Base-by-base conservation (phyloP, 2,113 vertebrate genomes). In the Spermophilus dauricus region DNA sequence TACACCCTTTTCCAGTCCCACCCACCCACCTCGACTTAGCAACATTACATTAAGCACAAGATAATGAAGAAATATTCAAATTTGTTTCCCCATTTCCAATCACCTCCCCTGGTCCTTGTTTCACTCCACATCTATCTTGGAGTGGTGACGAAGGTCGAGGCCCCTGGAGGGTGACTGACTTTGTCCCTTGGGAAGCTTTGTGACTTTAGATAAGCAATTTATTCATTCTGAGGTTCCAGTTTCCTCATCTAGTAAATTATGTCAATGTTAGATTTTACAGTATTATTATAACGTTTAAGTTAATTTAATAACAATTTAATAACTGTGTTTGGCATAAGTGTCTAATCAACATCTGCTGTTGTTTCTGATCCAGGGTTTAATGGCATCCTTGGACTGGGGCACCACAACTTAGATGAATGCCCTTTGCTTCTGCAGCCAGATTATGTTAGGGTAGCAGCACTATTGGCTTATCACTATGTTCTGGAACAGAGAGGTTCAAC, bases 341-440 rank as follows among this genome's bases (percentile, higher is more conserved):
- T 63, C 17, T 73, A 48, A 72, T 90, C 78, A 87, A 42, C 22
- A 32, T 10, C 45, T 28, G 37, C 11, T 81, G 6, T 61, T 75
- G 61, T 53, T 92, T 37, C 24, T 75, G 63, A 56, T 30, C 28
- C 17, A 45, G 51, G 8, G 9, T 32, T 58, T 75, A 67, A 28
- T 6, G 32, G 32, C 28, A 58, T 93, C 10, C 10, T 1, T 93
- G 26, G 14, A 67, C 45, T 73, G 26, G 39, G 51, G 34, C 53
- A 53, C 3, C 2, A 70, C 65, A 65, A n/a, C 20, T 30, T 39
- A 56, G n/a, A 42, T 56, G 17, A 75, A 48, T 7, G 10, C 7
- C 3, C 24, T 11, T 1, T 13, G 5, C 16, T 72, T 12, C 20
- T 34, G 39, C 1, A 56, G 0, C 6, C 4, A 78, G 45, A 58